Conservation (phyloP, 1,140 invertebrate species). For the Saxidomus purpurata region DNA sequence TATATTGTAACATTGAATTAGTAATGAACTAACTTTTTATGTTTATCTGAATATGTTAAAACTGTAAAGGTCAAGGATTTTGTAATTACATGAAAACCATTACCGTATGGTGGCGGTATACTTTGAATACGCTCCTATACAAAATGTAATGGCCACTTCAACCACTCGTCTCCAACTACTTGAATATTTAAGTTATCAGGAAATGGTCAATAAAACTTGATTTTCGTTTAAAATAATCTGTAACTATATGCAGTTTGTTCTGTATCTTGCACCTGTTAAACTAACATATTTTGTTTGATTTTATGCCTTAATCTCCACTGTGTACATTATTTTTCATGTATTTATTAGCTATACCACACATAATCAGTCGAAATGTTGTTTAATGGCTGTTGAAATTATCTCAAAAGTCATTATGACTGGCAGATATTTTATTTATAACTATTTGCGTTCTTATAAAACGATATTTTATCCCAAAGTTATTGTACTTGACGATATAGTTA, state of each 20-base stretch:
- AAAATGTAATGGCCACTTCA: background rate
- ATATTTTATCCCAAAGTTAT: conserved; percentile 23
- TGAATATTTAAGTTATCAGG: background rate
- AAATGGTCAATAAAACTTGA: background rate
- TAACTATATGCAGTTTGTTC: background rate
- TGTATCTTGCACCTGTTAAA: conserved; percentile 30
- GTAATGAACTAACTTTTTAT: too few relatives aligned
- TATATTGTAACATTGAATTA: too few relatives aligned
- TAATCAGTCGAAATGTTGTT: background rate
- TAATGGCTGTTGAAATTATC: conserved; percentile 17
- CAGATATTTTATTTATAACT: conserved; percentile 40
- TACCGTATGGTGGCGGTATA: background rate
- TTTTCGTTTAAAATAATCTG: background rate
- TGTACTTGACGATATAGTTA: background rate
- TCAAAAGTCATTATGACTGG: background rate
- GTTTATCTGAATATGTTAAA: too few relatives aligned
- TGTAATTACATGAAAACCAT: background rate
- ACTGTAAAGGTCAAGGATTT: background rate
- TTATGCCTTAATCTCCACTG: conserved; percentile 14
- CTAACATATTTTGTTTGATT: conserved; percentile 29
- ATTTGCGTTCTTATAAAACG: conserved; percentile 39
- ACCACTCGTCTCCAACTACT: background rate
- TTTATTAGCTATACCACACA: background rate
- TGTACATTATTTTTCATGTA: background rate
- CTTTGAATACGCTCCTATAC: background rate